A percentile compares a stretch with the other conserved stretches of the same genome.
These are phyloP conservation scores for Pterostichus niger DNA, from an alignment of 2,888 invertebrate genomes.

Conservation along the genomic window DNA sequence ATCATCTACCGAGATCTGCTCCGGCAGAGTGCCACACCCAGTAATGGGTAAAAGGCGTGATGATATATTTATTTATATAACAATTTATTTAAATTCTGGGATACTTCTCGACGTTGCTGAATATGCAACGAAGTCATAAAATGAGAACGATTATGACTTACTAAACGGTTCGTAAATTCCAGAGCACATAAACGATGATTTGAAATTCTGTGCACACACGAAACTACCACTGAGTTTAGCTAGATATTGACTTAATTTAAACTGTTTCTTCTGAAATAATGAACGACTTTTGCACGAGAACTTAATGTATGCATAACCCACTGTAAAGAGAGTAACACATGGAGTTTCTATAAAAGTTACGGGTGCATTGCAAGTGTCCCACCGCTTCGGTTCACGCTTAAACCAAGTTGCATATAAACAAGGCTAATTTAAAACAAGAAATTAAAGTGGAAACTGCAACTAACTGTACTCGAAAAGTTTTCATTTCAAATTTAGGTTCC, in stretches of 20 bases:
- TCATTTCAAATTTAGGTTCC: constrained; percentile 7
- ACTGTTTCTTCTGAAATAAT: constrained; percentile 25
- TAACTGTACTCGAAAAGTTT: constrained; percentile 3
- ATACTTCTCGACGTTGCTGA: neutral
- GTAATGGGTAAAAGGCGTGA: no score
- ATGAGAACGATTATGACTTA: constrained; percentile 16
- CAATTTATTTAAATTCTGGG: no score
- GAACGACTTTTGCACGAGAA: constrained; percentile 39
- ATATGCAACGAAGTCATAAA: constrained; percentile 19
- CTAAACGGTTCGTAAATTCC: constrained; percentile 38
- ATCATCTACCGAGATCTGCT: no score
- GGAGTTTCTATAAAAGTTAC: neutral
- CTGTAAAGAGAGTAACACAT: neutral
- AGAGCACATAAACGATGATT: constrained; percentile 10
- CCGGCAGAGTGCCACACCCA: no score
- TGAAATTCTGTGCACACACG: constrained; percentile 7
- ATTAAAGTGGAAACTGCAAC: constrained; percentile 12
- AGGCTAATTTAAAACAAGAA: constrained; percentile 40
- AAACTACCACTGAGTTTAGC: constrained; percentile 22
- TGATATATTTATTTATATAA: no score
- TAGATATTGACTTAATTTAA: constrained; percentile 46
- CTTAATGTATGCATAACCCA: constrained; percentile 25
- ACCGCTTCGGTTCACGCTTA: neutral
- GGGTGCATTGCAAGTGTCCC: neutral
- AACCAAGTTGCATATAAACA: constrained; percentile 28